A percentile compares a stretch with the other conserved stretches of the same genome.
phyloP scores from a whole-genome alignment of 2,888 invertebrate species.

The Imbricaverruca yamaguchii region DNA sequence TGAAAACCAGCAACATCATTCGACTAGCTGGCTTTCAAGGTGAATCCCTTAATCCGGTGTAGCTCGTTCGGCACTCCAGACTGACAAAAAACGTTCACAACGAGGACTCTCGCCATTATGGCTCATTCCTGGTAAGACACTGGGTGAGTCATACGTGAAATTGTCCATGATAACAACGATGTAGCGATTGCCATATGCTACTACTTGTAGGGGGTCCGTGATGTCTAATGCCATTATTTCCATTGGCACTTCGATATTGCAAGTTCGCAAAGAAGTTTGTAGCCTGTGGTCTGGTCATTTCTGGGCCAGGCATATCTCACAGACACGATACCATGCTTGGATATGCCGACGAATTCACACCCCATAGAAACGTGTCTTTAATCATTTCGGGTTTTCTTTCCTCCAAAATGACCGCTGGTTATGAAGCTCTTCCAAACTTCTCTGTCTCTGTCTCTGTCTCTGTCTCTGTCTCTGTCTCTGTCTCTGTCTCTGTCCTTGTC shows the following conservation, averaged over 20 bases:
- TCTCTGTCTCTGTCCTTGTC: too few species aligned
- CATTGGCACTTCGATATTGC: not conserved
- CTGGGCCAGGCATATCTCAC: not conserved
- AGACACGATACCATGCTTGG: slow-evolving; percentile 1
- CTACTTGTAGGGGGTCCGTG: too few species aligned
- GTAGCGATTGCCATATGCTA: too few species aligned
- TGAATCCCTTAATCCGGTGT: slow-evolving; percentile 16
- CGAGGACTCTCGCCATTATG: not conserved
- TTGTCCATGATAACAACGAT: too few species aligned
- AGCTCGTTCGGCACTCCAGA: slow-evolving; percentile 19
- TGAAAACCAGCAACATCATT: not conserved
- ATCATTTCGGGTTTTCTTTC: not conserved
- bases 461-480: too few species aligned
- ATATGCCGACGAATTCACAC: not conserved
- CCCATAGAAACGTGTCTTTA: not conserved
- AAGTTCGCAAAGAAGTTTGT: too few species aligned
- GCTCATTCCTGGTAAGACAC: slow-evolving; percentile 17
- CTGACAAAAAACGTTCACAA: not conserved
- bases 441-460: too few species aligned
- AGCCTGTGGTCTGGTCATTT: not conserved
- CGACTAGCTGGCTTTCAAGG: not conserved
- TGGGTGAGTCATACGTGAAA: not conserved
- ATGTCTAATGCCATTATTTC: too few species aligned
- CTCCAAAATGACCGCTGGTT: not conserved
- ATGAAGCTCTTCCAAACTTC: not conserved